These are phyloP conservation scores for Ophioninae sp. DNA, from an alignment of 2,888 invertebrate genomes.

Conservation along the genomic window DNA sequence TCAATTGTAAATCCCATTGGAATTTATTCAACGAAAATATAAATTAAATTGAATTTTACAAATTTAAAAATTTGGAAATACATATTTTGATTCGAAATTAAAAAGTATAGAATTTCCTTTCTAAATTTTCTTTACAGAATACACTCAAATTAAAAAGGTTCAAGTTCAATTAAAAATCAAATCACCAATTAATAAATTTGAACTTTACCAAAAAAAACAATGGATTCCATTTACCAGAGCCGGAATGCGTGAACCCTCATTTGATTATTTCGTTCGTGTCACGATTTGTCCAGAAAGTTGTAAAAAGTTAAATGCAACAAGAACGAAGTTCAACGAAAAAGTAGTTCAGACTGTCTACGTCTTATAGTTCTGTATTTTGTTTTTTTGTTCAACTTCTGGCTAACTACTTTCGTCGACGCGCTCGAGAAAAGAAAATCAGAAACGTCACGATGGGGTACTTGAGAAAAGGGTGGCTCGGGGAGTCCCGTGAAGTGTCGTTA, in stretches of 20 bases:
- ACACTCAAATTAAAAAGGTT: neutral
- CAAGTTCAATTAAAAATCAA: neutral
- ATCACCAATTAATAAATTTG: neutral
- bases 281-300: conserved; percentile 9
- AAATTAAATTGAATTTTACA: too few species aligned
- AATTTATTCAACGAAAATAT: too few species aligned
- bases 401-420: conserved; percentile 4
- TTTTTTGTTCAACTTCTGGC: neutral
- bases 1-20: too few species aligned
- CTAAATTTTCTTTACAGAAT: neutral
- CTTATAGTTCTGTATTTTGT: neutral
- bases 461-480: conserved; percentile 13
- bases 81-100: neutral
- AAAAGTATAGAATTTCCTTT: neutral
- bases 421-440: conserved; percentile 27
- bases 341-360: neutral
- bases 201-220: neutral
- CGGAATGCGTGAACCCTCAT: neutral
- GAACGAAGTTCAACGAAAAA: neutral
- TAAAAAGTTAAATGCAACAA: conserved; percentile 5
- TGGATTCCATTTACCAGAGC: neutral
- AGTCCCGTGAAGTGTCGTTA: conserved; percentile 6
- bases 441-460: conserved; percentile 37
- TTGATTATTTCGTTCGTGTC: neutral
- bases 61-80: too few species aligned